Evolutionary conservation across 2,888 invertebrate genomes (phyloP).

Genomic region (Drosophila subsilvestris): DNA sequence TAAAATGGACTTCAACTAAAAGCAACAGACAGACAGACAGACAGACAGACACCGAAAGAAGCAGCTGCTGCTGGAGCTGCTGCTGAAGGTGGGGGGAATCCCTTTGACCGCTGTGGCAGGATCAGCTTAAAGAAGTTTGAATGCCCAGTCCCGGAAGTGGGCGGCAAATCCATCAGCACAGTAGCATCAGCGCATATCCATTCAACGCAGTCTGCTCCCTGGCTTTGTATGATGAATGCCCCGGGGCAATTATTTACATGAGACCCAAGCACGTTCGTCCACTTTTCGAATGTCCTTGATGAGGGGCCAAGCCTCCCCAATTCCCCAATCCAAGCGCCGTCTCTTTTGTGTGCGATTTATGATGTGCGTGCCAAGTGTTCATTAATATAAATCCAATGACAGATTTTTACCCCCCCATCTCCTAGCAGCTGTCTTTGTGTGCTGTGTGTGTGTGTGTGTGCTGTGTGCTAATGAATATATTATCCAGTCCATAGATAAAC

Average conservation of each 20-base stretch:
- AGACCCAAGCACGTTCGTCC: conserved; percentile 60
- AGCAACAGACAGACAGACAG: conserved; percentile 23
- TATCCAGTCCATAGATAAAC: conserved; percentile 58
- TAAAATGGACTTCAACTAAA: conserved; percentile 49
- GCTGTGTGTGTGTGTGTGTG: conserved; percentile 11
- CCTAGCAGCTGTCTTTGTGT: background rate
- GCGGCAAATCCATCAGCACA: conserved; percentile 42
- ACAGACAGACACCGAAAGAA: background rate
- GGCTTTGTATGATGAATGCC: conserved; percentile 66
- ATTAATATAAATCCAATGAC: conserved; percentile 78
- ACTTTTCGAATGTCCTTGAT: conserved; percentile 56
- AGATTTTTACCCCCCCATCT: conserved; percentile 30
- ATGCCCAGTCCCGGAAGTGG: conserved; percentile 49
- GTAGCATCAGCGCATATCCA: conserved; percentile 12
- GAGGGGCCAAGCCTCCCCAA: conserved; percentile 1
- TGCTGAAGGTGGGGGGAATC: conserved; percentile 25
- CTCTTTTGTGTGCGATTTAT: conserved; percentile 69
- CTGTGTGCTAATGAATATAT: conserved; percentile 68
- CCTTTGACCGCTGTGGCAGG: conserved; percentile 43
- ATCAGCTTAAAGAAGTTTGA: conserved; percentile 47
- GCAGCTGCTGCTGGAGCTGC: background rate
- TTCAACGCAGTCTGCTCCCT: conserved; percentile 25
- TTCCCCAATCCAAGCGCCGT: background rate
- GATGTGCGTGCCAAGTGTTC: conserved; percentile 78
- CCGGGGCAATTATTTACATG: conserved; percentile 71